Conservation (phyloP, 2,113 vertebrate species). For the Puntigrus tetrazona region DNA sequence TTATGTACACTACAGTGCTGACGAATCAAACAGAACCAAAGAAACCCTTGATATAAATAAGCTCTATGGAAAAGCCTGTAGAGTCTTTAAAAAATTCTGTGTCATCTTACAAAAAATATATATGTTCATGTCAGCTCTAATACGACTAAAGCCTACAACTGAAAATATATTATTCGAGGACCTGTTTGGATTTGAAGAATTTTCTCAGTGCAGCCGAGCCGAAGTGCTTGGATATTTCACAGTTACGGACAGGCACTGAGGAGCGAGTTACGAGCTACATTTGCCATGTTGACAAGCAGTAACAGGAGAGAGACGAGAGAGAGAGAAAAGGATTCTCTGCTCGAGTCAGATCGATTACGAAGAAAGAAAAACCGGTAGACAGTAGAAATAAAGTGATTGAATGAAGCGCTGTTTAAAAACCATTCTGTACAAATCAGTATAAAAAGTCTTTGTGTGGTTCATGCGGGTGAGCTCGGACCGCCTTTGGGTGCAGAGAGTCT, state of each 20-base stretch:
- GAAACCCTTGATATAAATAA: conserved; percentile 90
- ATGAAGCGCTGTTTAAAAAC: conserved; percentile 71
- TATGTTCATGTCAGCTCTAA: conserved; percentile 87
- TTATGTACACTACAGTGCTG: conserved; percentile 99
- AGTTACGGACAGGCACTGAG: conserved; percentile 98
- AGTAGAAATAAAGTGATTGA: conserved; percentile 65
- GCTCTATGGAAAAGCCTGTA: conserved; percentile 87
- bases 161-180: conserved; percentile 82
- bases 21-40: conserved; percentile 71
- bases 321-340: neutral
- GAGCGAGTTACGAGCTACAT: conserved; percentile 93
- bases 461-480: conserved; percentile 76
- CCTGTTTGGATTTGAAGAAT: conserved; percentile 61
- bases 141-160: conserved; percentile 83
- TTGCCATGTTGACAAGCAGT: conserved; percentile 77
- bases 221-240: conserved; percentile 89
- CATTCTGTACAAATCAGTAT: conserved; percentile 85
- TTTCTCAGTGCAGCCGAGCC: conserved; percentile 81
- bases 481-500: conserved; percentile 74
- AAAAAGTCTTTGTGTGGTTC: conserved; percentile 86
- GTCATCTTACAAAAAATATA: conserved; percentile 89
- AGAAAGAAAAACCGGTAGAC: conserved; percentile 61
- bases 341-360: conserved; percentile 46
- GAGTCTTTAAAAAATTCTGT: conserved; percentile 86
- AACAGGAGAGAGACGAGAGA: conserved; percentile 67